These are phyloP conservation scores for Bombyx huttoni DNA, from an alignment of 2,888 invertebrate species.

Conservation along the genomic window DNA sequence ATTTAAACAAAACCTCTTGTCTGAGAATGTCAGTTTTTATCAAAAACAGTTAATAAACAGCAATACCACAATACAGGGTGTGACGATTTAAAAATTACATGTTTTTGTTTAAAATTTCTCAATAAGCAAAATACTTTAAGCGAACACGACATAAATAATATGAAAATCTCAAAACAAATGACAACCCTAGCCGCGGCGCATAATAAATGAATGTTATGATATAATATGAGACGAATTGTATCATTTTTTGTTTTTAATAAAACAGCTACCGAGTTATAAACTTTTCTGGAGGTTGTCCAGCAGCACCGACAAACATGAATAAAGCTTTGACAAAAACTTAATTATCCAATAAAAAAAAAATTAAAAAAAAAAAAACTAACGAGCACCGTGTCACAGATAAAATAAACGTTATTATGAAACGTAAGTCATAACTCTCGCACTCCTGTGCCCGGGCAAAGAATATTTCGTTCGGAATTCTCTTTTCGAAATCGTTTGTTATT, in stretches of 20 bases:
- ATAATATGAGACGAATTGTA: conserved; percentile 48
- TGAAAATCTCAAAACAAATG: neutral
- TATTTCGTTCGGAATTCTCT: neutral
- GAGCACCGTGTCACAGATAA: conserved; percentile 53
- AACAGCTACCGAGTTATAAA: conserved; percentile 15
- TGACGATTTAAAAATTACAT: too few species aligned
- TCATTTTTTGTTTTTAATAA: conserved; percentile 41
- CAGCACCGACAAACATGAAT: conserved; percentile 29
- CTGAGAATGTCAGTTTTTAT: too few species aligned
- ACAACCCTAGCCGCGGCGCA: neutral
- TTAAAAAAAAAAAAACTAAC: conserved; percentile 19
- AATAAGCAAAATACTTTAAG: too few species aligned
- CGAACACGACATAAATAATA: too few species aligned
- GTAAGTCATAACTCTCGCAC: conserved; percentile 23
- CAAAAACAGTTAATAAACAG: too few species aligned
- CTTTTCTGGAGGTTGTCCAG: conserved; percentile 28
- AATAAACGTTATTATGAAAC: conserved; percentile 47
- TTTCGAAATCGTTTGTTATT: neutral
- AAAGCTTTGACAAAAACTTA: conserved; percentile 67
- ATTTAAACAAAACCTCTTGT: too few species aligned
- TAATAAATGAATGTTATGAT: conserved; percentile 55
- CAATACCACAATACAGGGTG: too few species aligned
- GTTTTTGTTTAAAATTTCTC: too few species aligned
- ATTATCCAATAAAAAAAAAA: conserved; percentile 39
- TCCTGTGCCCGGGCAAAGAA: neutral